These are phyloP conservation scores for Lampropteryx suffumata DNA, from an alignment of 2,888 invertebrate species.

Conservation along the genomic window DNA sequence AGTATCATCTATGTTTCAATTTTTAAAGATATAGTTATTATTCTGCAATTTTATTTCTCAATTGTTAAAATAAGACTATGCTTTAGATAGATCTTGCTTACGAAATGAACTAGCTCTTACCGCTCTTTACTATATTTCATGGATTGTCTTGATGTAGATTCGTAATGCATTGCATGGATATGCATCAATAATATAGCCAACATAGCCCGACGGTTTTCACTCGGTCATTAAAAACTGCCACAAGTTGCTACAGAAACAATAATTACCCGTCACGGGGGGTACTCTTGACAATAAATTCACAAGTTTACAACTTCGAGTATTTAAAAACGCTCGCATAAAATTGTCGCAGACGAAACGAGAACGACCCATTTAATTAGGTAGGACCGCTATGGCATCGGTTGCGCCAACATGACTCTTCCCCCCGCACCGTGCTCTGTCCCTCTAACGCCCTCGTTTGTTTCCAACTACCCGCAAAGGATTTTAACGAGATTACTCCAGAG, in stretches of 20 bases:
- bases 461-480: conserved; percentile 69
- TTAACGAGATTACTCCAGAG: conserved; percentile 72
- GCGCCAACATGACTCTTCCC: conserved; percentile 38
- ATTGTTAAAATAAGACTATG: too few species aligned
- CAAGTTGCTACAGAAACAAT: conserved; percentile 39
- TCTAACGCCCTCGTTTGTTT: conserved; percentile 21
- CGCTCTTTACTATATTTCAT: too few species aligned
- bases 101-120: too few species aligned
- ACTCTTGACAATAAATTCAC: conserved; percentile 59
- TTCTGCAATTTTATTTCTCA: too few species aligned
- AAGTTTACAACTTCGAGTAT: conserved; percentile 63
- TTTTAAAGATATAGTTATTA: too few species aligned
- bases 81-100: too few species aligned
- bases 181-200: neutral
- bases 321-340: conserved; percentile 68
- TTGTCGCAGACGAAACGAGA: conserved; percentile 68
- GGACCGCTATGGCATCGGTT: conserved; percentile 55
- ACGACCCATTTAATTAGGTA: conserved; percentile 72
- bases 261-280: conserved; percentile 57
- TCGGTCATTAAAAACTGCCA: conserved; percentile 54
- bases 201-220: conserved; percentile 11
- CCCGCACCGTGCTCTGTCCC: conserved; percentile 20
- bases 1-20: too few species aligned
- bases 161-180: neutral
- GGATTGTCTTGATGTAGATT: too few species aligned